phyloP scores from a whole-genome alignment of 2,888 invertebrate species.

The Euplexia lucipara region DNA sequence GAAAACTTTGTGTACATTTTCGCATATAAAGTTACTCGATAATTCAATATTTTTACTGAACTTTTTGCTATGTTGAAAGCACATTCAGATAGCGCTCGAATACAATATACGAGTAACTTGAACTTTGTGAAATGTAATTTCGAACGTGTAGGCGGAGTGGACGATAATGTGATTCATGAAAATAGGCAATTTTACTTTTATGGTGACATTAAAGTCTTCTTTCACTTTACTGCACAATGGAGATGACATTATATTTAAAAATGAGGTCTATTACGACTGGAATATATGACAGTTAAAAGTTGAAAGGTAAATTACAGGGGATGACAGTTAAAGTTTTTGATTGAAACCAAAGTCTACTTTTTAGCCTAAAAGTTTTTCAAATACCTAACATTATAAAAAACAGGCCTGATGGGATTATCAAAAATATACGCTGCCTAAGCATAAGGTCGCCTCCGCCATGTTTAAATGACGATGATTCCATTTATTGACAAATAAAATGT shows the following conservation, averaged over 20 bases:
- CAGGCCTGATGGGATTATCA: neutral
- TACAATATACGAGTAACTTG: constrained; percentile 49
- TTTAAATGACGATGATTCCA: constrained; percentile 10
- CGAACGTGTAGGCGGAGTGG: constrained; percentile 70
- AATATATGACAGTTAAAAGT: constrained; percentile 20
- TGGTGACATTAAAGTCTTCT: constrained; percentile 73
- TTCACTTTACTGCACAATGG: constrained; percentile 67
- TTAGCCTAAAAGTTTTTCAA: neutral
- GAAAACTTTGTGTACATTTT: constrained; percentile 27
- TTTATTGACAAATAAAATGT: constrained; percentile 21
- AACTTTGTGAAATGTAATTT: constrained; percentile 68
- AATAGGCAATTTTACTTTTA: constrained; percentile 75
- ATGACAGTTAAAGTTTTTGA: constrained; percentile 4
- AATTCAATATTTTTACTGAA: constrained; percentile 52
- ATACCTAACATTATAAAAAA: neutral
- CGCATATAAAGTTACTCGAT: constrained; percentile 24
- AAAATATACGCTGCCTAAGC: neutral
- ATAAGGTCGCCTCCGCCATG: neutral
- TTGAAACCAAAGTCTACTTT: constrained; percentile 1
- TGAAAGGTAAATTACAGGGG: constrained; percentile 16
- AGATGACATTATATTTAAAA: constrained; percentile 63
- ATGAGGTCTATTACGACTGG: constrained; percentile 30
- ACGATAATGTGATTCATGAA: constrained; percentile 73
- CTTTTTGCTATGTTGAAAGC: constrained; percentile 51
- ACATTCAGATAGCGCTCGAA: constrained; percentile 30